These are phyloP conservation scores for Agrochola lychnidis DNA, from an alignment of 2,888 invertebrate genomes.

Conservation along the genomic window DNA sequence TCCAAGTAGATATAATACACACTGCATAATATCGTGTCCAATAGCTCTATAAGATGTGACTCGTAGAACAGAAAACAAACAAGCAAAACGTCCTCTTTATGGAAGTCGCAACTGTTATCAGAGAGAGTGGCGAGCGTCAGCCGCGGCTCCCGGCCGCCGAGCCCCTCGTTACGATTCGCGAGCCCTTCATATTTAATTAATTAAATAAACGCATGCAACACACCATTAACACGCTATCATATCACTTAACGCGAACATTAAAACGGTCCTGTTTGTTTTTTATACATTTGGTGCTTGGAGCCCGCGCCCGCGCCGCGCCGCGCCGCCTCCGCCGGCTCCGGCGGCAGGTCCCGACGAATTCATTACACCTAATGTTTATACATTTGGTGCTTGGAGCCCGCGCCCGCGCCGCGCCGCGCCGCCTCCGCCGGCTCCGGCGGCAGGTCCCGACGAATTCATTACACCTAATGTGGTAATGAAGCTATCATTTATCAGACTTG, in stretches of 20 bases:
- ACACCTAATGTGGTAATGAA: constrained; percentile 49
- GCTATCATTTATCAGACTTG: constrained; percentile 30
- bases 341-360: too few species aligned
- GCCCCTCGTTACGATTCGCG: constrained; percentile 73
- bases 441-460: constrained; percentile 43
- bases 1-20: background rate
- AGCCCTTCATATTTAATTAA: constrained; percentile 78
- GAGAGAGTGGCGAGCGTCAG: background rate
- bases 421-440: background rate
- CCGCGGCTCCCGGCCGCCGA: background rate
- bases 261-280: constrained; percentile 66
- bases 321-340: background rate
- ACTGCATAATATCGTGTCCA: too few species aligned
- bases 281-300: constrained; percentile 47
- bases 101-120: constrained; percentile 26
- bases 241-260: constrained; percentile 69
- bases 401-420: too few species aligned
- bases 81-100: constrained; percentile 20
- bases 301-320: background rate
- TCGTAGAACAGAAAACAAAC: constrained; percentile 2
- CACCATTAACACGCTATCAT: constrained; percentile 79
- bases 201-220: constrained; percentile 77
- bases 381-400: constrained; percentile 41
- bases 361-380: too few species aligned
- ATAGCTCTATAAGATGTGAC: background rate